A percentile compares a stretch with the other conserved stretches of the same genome.
Evolutionary conservation across 2,113 vertebrate species (phyloP).

Genomic region (Benitochromis conjunctus): DNA sequence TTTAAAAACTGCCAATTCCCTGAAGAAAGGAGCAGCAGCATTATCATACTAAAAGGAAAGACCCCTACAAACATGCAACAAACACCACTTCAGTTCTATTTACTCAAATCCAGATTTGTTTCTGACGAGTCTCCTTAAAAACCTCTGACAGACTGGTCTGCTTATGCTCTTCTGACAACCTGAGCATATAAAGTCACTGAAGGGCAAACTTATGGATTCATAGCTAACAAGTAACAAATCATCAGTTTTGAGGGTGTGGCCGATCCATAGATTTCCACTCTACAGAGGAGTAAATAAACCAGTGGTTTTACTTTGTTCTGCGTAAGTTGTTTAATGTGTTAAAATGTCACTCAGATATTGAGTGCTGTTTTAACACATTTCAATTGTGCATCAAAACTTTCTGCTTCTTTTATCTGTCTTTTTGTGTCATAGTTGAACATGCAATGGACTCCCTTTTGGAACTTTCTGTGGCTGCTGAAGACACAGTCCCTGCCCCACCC

Average conservation of each 20-base stretch:
- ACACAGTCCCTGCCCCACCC: conserved; percentile 38
- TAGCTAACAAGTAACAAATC: not conserved
- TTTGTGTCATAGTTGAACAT: conserved; percentile 80
- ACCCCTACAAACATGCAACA: not conserved
- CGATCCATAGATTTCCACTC: not conserved
- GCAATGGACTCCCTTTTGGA: conserved; percentile 94
- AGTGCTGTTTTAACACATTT: not conserved
- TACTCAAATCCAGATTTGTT: not conserved
- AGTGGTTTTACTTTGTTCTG: not conserved
- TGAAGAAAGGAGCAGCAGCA: too few species aligned
- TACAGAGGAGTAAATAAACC: not conserved
- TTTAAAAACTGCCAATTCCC: too few species aligned
- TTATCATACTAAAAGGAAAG: not conserved
- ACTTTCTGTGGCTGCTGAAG: conserved; percentile 83
- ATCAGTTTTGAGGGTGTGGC: not conserved
- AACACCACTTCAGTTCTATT: not conserved
- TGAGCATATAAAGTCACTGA: not conserved
- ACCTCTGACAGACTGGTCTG: not conserved
- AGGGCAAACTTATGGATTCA: not conserved
- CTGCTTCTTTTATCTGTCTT: not conserved
- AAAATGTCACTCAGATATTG: not conserved
- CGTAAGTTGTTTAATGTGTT: not conserved
- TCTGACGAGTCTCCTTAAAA: not conserved
- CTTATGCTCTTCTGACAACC: not conserved
- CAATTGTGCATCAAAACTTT: not conserved